These are phyloP conservation scores for Eidolon dupreanum DNA, from an alignment of 2,797 vertebrate species.

Conservation along the genomic window DNA sequence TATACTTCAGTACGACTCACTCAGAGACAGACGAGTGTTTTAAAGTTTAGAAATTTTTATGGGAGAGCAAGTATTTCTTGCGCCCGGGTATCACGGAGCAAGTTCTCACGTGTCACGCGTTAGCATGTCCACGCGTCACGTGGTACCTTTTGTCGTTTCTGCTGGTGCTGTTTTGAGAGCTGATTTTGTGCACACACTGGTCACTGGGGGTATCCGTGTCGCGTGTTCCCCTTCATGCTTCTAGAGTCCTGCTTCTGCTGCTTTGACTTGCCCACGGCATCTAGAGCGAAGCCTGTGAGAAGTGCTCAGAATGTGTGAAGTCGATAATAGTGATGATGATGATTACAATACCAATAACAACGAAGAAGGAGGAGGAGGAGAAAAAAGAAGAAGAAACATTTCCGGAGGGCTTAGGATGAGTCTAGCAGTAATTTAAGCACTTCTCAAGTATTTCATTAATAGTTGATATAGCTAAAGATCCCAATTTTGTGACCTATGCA, in stretches of 20 bases:
- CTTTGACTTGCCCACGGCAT: accelerated
- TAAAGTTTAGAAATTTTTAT: not conserved
- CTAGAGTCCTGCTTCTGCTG: not conserved
- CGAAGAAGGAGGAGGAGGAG: too few species aligned
- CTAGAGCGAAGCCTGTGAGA: not conserved
- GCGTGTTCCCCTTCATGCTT: not conserved
- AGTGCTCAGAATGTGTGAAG: not conserved
- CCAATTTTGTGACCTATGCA: not conserved
- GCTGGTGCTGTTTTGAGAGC: accelerated
- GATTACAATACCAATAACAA: not conserved
- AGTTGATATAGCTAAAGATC: not conserved
- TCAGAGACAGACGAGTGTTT: not conserved
- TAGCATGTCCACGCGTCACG: accelerated
- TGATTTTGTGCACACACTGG: not conserved
- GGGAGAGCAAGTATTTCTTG: not conserved
- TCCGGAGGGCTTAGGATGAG: not conserved
- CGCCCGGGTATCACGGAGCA: accelerated
- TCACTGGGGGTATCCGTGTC: accelerated
- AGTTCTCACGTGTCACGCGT: accelerated
- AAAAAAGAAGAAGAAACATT: not conserved
- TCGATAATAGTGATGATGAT: too few species aligned
- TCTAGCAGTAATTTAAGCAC: not conserved
- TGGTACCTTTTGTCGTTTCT: not conserved
- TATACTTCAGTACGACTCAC: accelerated
- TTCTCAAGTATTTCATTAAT: not conserved